Percentiles rank a stretch among this genome's conserved stretches.
These are phyloP conservation scores for Osmoderma eremita DNA, from an alignment of 2,888 invertebrate genomes.

Conservation along the genomic window DNA sequence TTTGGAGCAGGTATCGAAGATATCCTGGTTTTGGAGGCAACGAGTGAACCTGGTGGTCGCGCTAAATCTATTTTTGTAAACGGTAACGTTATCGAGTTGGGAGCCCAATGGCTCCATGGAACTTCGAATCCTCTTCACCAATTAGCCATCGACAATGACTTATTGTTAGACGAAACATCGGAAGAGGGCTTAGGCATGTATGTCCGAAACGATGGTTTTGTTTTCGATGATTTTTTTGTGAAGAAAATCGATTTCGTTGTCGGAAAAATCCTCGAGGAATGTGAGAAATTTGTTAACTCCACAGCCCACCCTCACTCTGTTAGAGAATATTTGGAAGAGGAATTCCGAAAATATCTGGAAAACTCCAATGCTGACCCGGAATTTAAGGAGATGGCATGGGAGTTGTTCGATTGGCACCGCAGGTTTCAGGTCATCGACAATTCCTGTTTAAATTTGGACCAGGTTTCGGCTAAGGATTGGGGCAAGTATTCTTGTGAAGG, in stretches of 20 bases:
- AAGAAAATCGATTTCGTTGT: conserved; percentile 66
- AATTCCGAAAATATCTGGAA: conserved; percentile 64
- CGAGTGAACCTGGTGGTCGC: conserved; percentile 67
- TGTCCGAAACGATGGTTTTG: conserved; percentile 64
- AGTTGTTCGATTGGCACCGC: conserved; percentile 71
- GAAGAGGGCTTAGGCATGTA: conserved; percentile 69
- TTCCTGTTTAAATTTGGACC: conserved; percentile 67
- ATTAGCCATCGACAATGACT: conserved; percentile 63
- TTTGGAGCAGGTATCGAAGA: conserved; percentile 63
- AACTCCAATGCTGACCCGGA: conserved; percentile 57
- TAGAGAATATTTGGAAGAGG: conserved; percentile 61
- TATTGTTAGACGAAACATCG: conserved; percentile 65
- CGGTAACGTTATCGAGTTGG: conserved; percentile 66
- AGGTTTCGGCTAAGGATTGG: conserved; percentile 70
- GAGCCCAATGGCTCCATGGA: conserved; percentile 75
- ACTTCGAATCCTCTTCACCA: conserved; percentile 66
- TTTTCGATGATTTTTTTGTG: conserved; percentile 63
- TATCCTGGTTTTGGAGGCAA: conserved; percentile 69
- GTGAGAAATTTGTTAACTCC: too few relatives aligned
- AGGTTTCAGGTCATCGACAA: conserved; percentile 73
- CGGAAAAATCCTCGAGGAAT: conserved; percentile 64
- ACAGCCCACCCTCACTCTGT: conserved; percentile 62
- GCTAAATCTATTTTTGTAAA: conserved; percentile 63
- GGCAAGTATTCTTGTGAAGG: conserved; percentile 66
- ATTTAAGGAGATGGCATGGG: conserved; percentile 59